Evolutionary conservation across 1,140 invertebrate species (phyloP).

Genomic region (Tetragnatha versicolor): DNA sequence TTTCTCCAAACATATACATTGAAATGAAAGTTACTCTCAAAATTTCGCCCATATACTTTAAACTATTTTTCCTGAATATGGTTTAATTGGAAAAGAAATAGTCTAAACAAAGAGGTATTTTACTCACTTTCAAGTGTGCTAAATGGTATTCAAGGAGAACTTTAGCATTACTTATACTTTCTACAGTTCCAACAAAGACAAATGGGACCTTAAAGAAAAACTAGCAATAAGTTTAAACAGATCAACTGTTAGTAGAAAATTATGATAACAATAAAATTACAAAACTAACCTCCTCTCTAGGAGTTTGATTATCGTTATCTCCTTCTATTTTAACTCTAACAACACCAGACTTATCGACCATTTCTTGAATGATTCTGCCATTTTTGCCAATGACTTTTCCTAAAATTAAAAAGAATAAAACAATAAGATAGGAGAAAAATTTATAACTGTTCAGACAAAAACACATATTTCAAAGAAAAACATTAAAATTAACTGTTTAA

Average conservation of each 20-base stretch:
- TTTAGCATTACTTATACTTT: conserved; percentile 90
- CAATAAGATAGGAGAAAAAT: not conserved
- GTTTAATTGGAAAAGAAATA: no score
- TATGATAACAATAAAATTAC: conserved; percentile 11
- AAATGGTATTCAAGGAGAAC: conserved; percentile 95
- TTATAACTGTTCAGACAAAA: not conserved
- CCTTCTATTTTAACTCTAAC: conserved; percentile 97
- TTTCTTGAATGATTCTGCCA: conserved; percentile 97
- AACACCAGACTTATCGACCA: conserved; percentile 98
- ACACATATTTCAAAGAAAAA: not conserved
- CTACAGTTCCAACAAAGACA: conserved; percentile 96
- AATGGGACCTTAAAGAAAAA: conserved; percentile 74
- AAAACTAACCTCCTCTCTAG: conserved; percentile 72
- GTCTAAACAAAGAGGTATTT: no score
- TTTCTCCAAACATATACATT: no score
- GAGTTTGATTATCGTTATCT: conserved; percentile 92
- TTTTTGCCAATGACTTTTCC: conserved; percentile 97
- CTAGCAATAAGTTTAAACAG: not conserved
- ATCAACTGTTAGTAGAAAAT: not conserved
- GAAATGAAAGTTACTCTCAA: no score
- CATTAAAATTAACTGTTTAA: conserved; percentile 8
- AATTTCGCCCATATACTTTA: no score
- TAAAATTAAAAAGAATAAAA: conserved; percentile 6
- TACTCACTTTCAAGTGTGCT: conserved; percentile 58
- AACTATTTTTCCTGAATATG: no score